Base-by-base conservation (phyloP, 2,888 invertebrate species). In the Hoplodrina blanda region DNA sequence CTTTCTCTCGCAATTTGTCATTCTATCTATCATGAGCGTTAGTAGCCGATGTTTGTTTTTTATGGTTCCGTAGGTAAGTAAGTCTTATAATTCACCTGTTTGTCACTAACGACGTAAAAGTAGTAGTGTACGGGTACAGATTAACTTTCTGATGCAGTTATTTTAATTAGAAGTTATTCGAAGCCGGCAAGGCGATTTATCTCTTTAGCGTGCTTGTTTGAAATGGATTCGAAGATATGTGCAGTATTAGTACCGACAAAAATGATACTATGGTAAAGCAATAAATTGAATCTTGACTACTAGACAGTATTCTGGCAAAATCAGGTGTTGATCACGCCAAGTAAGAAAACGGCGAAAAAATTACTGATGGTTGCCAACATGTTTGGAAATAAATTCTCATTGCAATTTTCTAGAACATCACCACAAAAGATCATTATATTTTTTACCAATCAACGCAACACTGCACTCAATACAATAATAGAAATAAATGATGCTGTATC, bases 1-100 rank as follows among this genome's bases (percentile, higher is more conserved):
- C 95, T 95, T 95, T 95, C 95, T 91, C 95, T 85, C 72, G 85
- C 91, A 85, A 88, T 89, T 90, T 89, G 86, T 89, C 87, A 87
- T 84, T 86, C 82, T 69, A 78, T 73, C 77, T 78, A 83, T 83
- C 77, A 81, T 75, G 74, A 68, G 46, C 69, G 60, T 69, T 69
- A 84, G 56, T 70, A 54, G 49, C 33, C 73, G 65, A 69, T 74
- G 52, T 83, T 78, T 81, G 78, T 78, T 80, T 78, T 71, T 80
- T 84, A 81, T 80, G 73, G 80, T 81, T 76, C 67, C 69, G 55
- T 62, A 55, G 52, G 46, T 76, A 80, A 80, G 69, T 67, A n/a
- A 60, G 59, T 56, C 62, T 72, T 78, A 50, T 68, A 62, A 72
- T 65, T 78, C 62, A 68, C 25, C 69, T 62, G 56, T 60, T 60